phyloP scores from a whole-genome alignment of 2,113 vertebrate genomes.

The Plestiodon gilberti region DNA sequence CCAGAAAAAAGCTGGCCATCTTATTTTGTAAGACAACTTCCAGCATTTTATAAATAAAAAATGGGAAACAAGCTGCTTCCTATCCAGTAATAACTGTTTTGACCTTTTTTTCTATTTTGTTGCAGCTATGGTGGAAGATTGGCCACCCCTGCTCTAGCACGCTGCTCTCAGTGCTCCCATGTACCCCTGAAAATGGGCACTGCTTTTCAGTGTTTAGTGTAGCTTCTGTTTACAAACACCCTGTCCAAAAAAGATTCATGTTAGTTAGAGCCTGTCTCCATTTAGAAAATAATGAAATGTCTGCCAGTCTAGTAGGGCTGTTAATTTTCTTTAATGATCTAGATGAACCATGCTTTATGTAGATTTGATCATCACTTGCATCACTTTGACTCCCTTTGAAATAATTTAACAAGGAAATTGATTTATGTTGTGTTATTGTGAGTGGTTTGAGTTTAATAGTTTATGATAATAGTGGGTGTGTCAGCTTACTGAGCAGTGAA shows the following conservation, averaged over 20 bases:
- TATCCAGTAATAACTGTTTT: no score
- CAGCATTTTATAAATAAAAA: no score
- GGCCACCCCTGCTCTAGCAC: no score
- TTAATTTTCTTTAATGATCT: neutral
- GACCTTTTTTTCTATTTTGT: no score
- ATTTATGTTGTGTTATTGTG: neutral
- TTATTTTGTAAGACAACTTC: no score
- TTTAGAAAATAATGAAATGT: neutral
- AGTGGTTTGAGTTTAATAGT: neutral
- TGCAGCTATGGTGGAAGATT: no score
- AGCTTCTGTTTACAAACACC: neutral
- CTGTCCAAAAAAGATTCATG: neutral
- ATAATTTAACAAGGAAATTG: neutral
- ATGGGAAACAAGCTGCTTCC: no score
- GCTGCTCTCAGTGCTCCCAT: no score
- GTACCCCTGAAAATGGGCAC: no score
- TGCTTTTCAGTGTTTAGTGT: no score
- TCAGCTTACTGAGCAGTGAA: neutral
- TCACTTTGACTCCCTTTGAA: neutral
- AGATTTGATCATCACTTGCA: neutral
- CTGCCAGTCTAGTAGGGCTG: neutral
- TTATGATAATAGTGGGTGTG: no score
- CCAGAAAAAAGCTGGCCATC: neutral
- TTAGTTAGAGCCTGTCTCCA: neutral
- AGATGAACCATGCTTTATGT: neutral